Base-by-base conservation (phyloP, 2,888 invertebrate genomes). In the Pollenia amentaria region DNA sequence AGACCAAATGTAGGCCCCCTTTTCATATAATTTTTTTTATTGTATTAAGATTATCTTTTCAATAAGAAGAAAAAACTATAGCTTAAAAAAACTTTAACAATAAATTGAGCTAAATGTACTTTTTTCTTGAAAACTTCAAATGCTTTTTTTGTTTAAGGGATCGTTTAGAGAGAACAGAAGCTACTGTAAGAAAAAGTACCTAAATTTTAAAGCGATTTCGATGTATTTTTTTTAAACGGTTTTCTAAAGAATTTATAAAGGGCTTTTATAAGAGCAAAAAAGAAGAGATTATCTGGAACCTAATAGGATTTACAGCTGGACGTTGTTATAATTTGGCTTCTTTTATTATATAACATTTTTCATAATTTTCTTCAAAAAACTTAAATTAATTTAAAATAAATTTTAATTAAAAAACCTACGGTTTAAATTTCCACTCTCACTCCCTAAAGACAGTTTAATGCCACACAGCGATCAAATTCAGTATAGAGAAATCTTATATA, bases 1-100 rank as follows among this genome's bases (percentile, higher is more conserved):
- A 77, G 60, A 42, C 77, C 51, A 84, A 84, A 78, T 84, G 53
- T 78, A 51, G 62, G 62, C 78, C 78, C 83, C 62, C 44, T 40
- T 67, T 77, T 60, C 67, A 29, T 64, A 9, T 16, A 8, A 16
- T 48, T 64, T 55, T 12, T 29, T 16, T 40, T 53, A 55, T 86
- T 83, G 83, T 44, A 75, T 78, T 72, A 29, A 64, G 84, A 84
- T 86, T 86, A 78, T 72, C 90, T 89, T 83, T 89, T 81, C 72
- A 69, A 85, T 88, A 88, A 77, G 84, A 76, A 80, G 51, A 21
- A 48, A 18, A 70, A 81, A 51, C 55, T n/a, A 3, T 14, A 18
- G 11, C 14, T 21, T 4, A 57, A 60, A 48, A 67, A n/a, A 67
- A 62, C 14, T 48, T 69, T 16, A 48, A 65, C 42, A 64, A 72